Evolutionary conservation across 2,797 vertebrate species (phyloP), one percentile per base, ranked within the genome.

Genomic region (Pseudochaenichthys georgianus): DNA sequence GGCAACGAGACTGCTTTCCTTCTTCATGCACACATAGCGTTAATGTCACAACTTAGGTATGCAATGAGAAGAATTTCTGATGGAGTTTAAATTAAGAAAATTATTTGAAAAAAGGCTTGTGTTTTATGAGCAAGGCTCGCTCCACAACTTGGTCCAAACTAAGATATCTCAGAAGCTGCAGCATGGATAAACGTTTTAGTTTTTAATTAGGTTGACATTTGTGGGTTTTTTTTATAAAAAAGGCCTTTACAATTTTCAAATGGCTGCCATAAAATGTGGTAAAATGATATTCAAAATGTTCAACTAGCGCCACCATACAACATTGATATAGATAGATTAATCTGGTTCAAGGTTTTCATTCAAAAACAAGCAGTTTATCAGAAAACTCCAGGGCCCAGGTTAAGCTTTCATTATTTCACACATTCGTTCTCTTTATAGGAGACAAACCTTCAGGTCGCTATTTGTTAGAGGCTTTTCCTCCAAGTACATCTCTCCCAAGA

Each of bases 401-500:
- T 2, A 16, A 11, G 13, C 21, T 19, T 58, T 50, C 13, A 38
- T 38, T 51, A 38, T 61, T 43, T 45, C 42, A 23, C 5, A 54
- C 5, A 1, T 15, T 13, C 31, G 15, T 28, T 28, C 23, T 42
- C 53, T 28, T 6, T 19, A 13, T 4, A 55, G 7, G 2, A 66
- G 3, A 75, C 84, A 41, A 50, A 97, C 98, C 96, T 99, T 99
- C 47, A 99, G 66, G 16, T 99, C 96, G 0, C 90, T 85, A 38
- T 91, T 83, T 0, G 95, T 96, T 48, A 98, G 98, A 10, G 95
- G 67, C 82, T 94, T 97, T 82, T 99, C 98, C 78, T 99, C 97
- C 84, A 99, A 86, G 81, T 99, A 99, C 79, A 99, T 93, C 89
- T 99, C 98, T 23, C 97, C 98, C 51, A 99, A 92, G 0, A 88